Percentiles rank a stretch among this genome's conserved stretches.
phyloP scores from a whole-genome alignment of 2,113 vertebrate genomes.

The Rhinoderma darwinii region DNA sequence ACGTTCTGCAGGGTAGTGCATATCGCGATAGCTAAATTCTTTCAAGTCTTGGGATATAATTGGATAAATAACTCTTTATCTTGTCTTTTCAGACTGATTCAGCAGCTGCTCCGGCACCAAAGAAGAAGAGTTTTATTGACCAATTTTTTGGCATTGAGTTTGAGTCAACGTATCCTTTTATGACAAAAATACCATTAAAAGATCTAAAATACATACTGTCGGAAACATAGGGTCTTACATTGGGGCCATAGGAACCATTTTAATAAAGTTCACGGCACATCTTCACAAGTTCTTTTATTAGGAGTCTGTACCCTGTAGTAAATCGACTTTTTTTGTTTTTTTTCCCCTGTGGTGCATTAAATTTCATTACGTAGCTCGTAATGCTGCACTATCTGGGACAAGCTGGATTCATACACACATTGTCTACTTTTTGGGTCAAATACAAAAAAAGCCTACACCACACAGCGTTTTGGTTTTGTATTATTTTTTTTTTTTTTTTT shows the following conservation, averaged over 20 bases:
- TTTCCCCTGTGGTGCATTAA: too few species aligned
- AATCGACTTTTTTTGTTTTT: too few species aligned
- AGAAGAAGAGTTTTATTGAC: conserved; percentile 97
- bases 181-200: neutral
- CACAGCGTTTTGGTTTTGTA: too few species aligned
- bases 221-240: neutral
- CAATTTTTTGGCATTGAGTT: conserved; percentile 98
- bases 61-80: neutral
- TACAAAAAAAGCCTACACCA: too few species aligned
- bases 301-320: neutral
- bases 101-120: conserved; percentile 72
- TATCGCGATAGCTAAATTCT: neutral
- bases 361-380: neutral
- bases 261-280: neutral
- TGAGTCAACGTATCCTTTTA: conserved; percentile 94
- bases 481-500: too few species aligned
- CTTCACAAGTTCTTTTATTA: neutral
- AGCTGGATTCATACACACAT: too few species aligned
- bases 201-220: neutral
- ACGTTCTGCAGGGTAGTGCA: neutral
- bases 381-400: neutral
- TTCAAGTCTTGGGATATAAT: neutral
- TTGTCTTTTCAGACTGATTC: conserved; percentile 69
- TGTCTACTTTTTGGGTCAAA: too few species aligned
- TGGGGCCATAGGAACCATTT: neutral